phyloP scores from a whole-genome alignment of 2,797 vertebrate genomes.

The Sebastes diaconus region DNA sequence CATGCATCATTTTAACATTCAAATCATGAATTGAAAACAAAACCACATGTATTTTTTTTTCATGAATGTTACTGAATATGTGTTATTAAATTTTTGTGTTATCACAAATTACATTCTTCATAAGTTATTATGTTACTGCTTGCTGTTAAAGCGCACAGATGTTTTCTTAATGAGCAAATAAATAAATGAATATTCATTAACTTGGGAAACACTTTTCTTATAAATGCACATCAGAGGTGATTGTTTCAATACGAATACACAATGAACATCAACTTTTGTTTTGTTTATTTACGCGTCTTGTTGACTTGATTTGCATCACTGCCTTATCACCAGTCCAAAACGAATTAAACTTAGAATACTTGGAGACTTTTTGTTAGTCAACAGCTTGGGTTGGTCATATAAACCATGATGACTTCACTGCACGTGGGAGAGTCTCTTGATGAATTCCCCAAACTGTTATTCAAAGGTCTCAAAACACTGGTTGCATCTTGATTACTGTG shows the following conservation, averaged over 20 bases:
- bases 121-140: neutral
- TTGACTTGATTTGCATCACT: conserved; percentile 11
- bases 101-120: conserved; percentile 3
- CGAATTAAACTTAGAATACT: conserved; percentile 4
- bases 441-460: conserved; percentile 60
- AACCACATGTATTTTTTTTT: neutral
- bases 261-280: neutral
- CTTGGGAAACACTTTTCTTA: neutral
- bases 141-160: neutral
- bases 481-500: conserved; percentile 29
- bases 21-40: neutral
- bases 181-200: neutral
- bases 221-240: neutral
- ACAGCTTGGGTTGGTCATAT: conserved; percentile 38
- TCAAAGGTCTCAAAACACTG: conserved; percentile 39
- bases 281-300: neutral
- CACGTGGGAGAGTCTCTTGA: conserved; percentile 60
- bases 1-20: neutral
- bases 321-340: conserved; percentile 13
- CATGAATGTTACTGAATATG: neutral
- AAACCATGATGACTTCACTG: conserved; percentile 49
- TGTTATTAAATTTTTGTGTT: conserved; percentile 11
- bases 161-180: neutral
- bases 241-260: neutral
- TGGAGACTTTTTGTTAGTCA: conserved; percentile 34